Base-by-base conservation (phyloP, 2,888 invertebrate genomes). In the Stenodema calcarata region DNA sequence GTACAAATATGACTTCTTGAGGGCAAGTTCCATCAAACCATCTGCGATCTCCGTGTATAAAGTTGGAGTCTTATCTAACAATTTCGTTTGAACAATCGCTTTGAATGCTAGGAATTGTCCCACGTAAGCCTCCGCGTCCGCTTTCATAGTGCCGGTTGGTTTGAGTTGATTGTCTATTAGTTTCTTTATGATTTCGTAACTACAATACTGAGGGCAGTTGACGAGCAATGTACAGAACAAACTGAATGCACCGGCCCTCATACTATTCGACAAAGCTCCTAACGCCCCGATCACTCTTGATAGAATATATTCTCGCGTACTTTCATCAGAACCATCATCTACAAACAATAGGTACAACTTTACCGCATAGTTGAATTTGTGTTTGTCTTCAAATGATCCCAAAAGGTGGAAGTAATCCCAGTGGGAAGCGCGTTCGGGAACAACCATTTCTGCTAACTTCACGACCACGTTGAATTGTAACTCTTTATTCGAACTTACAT, bases 331-430 rank as follows among this genome's bases (percentile, higher is more conserved):
- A 14, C 16, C 28, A 7, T 73, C 47, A 16, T 84, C 62, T 2
- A 73, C 41, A 28, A 84, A 84, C 18, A 84, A n/a, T 11, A 84
- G 42, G 84, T 84, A 84, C n/a, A 84, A 73, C 44, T 84, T 84
- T 2, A 84, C 84, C 23, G 84, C 84, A 75, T 84, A 84, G 47
- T 73, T 70, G 75, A 84, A 84, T 30, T 84, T 84, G 18, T 44
- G 42, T 30, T 75, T 35, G 41, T 84, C 73, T 30, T 70, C 84
- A 28, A 70, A 73, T 4, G 84, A 84, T 28, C 84, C 84, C 84
- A 84, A 30, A 27, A 42, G 73, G 73, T 84, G 35, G 73, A 84
- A 84, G 28, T 84, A 84, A 47, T 84, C 84, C 84, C 84, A 84
- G 35, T 84, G 84, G 70, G 84, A 84, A n/a, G 69, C 82, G 6